Evolutionary conservation across 2,113 vertebrate genomes (phyloP), one percentile per base, ranked within the genome.

Genomic region (Elgaria multicarinata): DNA sequence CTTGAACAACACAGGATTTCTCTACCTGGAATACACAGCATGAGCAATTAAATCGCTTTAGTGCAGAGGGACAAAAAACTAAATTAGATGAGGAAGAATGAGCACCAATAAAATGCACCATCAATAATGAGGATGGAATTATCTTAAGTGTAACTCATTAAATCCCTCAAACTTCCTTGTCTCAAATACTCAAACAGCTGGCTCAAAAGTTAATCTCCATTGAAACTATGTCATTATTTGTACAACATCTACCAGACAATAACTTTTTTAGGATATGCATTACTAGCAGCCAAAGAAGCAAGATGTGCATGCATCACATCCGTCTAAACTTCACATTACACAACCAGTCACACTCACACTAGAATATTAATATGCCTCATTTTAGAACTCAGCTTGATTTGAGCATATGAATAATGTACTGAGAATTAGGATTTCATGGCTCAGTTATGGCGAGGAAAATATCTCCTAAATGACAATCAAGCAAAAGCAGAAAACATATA

Each of bases 1-100:
- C 46, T 89, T 81, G 24, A 53, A 53, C 9, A 76, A 74, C 86
- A 80, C 31, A 0, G 71, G 26, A 90, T 77, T 9, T 69, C 87
- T n/a, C 1, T 31, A 86, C 72, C 42, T 14, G 90, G 86, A 24
- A 74, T 0, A 67, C 89, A 91, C 76, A 18, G 42, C 28, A 39
- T 76, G 28, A 55, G 50, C 1, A 74, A 79, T 64, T 82, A 72
- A 86, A 79, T 53, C 28, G 50, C 76, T 79, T 31, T 33, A 46
- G 42, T 28, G 46, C 33, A 71, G 33, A 3, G 28, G 16, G 7
- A 24, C 7, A 7, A 33, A 33, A 79, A 6, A 46, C 28, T 33
- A 26, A 79, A 62, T 14, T 71, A 75, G 85, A 67, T 3, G 28
- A 20, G 85, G 86, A 85, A 14, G 83, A 18, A 86, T 74, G 91